Evolutionary conservation across 2,797 vertebrate species (phyloP).

Genomic region (Scleropages formosus): DNA sequence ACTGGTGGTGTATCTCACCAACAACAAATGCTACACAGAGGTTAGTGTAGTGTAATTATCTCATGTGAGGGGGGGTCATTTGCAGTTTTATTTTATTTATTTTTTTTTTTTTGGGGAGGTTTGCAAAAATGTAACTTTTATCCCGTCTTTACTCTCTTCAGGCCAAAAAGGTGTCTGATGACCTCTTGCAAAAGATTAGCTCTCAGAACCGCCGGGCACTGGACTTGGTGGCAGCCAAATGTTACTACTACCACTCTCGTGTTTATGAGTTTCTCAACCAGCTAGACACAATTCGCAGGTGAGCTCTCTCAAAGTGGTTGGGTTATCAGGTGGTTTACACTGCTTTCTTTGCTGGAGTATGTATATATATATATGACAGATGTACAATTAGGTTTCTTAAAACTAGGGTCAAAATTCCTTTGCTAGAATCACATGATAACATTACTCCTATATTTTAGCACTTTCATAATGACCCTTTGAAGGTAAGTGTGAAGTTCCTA

Average conservation of each 20-base stretch:
- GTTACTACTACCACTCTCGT: slow-evolving; percentile 92
- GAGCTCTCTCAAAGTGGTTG: not conserved
- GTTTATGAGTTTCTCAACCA: slow-evolving; percentile 91
- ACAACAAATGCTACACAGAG: slow-evolving; percentile 86
- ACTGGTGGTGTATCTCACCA: slow-evolving; percentile 87
- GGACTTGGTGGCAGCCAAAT: slow-evolving; percentile 91
- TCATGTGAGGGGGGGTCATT: too few species aligned
- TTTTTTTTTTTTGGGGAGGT: too few species aligned
- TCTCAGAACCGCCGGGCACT: slow-evolving; percentile 91
- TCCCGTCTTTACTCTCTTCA: slow-evolving; percentile 47
- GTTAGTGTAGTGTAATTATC: slow-evolving; percentile 53
- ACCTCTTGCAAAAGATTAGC: slow-evolving; percentile 90
- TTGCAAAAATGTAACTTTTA: too few species aligned
- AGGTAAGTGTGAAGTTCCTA: too few species aligned
- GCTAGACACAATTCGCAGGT: slow-evolving; percentile 84
- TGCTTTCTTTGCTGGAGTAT: too few species aligned
- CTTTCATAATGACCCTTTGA: too few species aligned
- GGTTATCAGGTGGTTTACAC: not conserved
- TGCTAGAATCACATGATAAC: too few species aligned
- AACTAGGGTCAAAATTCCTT: too few species aligned
- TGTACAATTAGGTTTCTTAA: not conserved
- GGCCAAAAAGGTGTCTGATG: slow-evolving; percentile 92
- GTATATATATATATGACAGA: not conserved
- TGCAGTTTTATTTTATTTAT: too few species aligned
- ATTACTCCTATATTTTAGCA: too few species aligned